Conservation (phyloP, 2,888 invertebrate genomes). For the Macrophya annulata region DNA sequence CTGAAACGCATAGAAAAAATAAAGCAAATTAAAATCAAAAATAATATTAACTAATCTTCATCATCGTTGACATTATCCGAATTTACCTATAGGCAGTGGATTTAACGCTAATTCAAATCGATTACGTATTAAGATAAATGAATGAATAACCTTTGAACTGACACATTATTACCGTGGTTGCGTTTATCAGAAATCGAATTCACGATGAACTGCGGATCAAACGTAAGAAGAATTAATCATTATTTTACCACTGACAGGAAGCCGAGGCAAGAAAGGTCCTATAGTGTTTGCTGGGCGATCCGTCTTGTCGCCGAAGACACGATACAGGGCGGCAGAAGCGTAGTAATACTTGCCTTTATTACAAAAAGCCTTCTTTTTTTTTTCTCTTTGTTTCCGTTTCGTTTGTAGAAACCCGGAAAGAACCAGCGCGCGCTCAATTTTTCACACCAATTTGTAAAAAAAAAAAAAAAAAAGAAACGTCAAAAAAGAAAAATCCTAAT, state of each 20-base stretch:
- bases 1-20: constrained; percentile 2
- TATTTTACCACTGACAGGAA: constrained; percentile 47
- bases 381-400: neutral
- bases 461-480: neutral
- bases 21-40: constrained; percentile 6
- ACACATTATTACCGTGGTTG: constrained; percentile 24
- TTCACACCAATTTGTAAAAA: neutral
- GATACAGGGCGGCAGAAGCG: constrained; percentile 29
- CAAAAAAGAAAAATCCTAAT: neutral
- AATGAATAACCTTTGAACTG: constrained; percentile 15
- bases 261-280: constrained; percentile 50
- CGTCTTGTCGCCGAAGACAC: constrained; percentile 53
- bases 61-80: neutral
- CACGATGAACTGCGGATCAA: constrained; percentile 1
- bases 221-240: constrained; percentile 44
- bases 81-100: no score
- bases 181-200: constrained; percentile 19
- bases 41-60: constrained; percentile 3
- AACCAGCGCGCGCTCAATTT: neutral
- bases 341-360: neutral
- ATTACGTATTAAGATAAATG: neutral
- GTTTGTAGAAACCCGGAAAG: neutral
- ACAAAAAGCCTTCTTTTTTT: neutral
- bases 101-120: constrained; percentile 4
- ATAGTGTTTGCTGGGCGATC: constrained; percentile 54